Evolutionary conservation across 2,888 invertebrate genomes (phyloP), one percentile per base, ranked within the genome.

Genomic region (Chloroclystis v-ata): DNA sequence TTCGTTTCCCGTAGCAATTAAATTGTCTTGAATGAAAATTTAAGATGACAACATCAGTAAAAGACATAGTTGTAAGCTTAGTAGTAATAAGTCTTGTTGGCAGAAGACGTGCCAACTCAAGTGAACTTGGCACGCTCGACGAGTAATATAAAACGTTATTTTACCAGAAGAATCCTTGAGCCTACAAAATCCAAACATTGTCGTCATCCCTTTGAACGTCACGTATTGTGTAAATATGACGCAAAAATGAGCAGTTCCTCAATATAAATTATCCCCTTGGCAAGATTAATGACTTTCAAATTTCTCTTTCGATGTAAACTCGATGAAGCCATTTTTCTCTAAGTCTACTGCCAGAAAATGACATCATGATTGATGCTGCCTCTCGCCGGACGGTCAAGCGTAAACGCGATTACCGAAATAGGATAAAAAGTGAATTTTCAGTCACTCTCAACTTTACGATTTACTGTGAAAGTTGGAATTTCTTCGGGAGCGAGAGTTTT

Each of bases 261-360:
- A 60, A 67, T 69, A 73, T 77, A 77, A 76, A 72, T 76, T 76
- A 75, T 74, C 69, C 67, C 61, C 61, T 63, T 61, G 64, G 65
- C 66, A 69, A 74, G 81, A 82, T 81, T 77, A 81, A 82, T 78
- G 80, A 79, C 70, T 75, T 73, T 59, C 61, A 64, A 78, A 76
- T 75, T 76, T 74, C 72, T 74, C 66, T 64, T 57, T 73, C 70
- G 73, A 75, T 78, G 67, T 74, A 72, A 75, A 82, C 74, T 78
- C 75, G 76, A 81, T 80, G 76, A 75, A 82, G 82, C 71, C 70
- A 82, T 82, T 82, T 82, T 82, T 82, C 76, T n/a, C 66, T 64
- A 72, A 77, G 75, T 78, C 75, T 72, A 76, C 73, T 72, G 74
- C 68, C 72, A 75, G 75, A 79, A 78, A 78, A 81, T 81, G 82